phyloP scores from a whole-genome alignment of 2,888 invertebrate genomes.

The Phaedon cochleariae region DNA sequence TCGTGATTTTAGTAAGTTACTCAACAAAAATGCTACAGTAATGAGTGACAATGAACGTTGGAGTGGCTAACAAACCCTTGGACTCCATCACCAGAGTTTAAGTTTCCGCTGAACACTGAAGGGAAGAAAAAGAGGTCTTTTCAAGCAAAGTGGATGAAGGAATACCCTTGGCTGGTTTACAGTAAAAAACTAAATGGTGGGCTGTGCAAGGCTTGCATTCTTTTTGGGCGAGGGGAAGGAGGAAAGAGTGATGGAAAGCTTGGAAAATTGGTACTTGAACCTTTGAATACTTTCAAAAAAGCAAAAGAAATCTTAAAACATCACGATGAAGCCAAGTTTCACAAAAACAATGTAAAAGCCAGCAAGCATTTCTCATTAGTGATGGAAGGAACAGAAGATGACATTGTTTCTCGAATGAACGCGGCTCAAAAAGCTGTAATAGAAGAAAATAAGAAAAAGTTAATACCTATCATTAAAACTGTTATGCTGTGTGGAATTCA shows the following conservation, averaged over 20 bases:
- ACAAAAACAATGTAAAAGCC: conserved; percentile 1
- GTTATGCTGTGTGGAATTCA: conserved; percentile 13
- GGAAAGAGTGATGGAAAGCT: too few species aligned
- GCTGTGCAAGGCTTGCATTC: background rate
- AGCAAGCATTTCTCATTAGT: background rate
- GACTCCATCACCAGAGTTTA: background rate
- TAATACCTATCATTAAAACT: conserved; percentile 12
- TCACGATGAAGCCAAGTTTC: background rate
- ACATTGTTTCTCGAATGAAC: conserved; percentile 1
- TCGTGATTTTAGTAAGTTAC: too few species aligned
- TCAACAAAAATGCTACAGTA: too few species aligned
- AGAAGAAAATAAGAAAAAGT: conserved; percentile 6
- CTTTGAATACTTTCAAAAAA: too few species aligned
- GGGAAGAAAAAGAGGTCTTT: background rate
- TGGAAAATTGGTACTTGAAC: too few species aligned
- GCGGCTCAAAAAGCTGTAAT: background rate
- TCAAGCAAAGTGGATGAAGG: conserved; percentile 2
- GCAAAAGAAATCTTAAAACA: background rate
- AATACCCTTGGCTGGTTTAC: background rate
- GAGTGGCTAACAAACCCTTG: conserved; percentile 1
- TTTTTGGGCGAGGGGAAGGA: too few species aligned
- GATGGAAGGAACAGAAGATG: background rate
- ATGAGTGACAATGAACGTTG: background rate
- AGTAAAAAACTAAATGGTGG: conserved; percentile 1
- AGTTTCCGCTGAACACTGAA: background rate